Evolutionary conservation across 1,140 invertebrate species (phyloP), one percentile per base, ranked within the genome.

Genomic region (Geopemphigus sp.): DNA sequence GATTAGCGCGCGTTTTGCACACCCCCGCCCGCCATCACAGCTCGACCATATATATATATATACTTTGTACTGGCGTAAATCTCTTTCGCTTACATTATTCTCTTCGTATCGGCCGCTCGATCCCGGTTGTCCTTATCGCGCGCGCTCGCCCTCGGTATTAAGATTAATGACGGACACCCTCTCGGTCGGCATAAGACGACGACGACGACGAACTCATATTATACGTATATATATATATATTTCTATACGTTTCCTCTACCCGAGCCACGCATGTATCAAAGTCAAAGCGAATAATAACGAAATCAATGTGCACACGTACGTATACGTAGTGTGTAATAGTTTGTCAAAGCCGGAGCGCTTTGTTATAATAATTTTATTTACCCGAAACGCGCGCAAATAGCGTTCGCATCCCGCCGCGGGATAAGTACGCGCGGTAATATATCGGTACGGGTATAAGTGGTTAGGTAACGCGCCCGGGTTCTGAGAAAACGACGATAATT

Each of bases 221-320:
- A n/a, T n/a, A n/a, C n/a, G n/a, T n/a, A n/a, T n/a, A n/a, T n/a
- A n/a, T n/a, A n/a, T n/a, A n/a, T n/a, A n/a, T 47, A 2, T 47
- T 6, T 17, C 11, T 8, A 15, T 19, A 12, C 15, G 5, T 24
- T 32, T 1, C 11, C 17, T 14, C 2, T 54, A 19, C 17, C 14
- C 10, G 26, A 54, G 24, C 19, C 10, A 6, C 10, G 63, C n/a
- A 72, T 72, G 68, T 14, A 72, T 72, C 68, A 72, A 72, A 72
- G 68, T 72, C 68, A 72, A 72, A 72, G 68, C n/a, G 50, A 72
- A 54, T 54, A 70, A 53, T 70, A 54, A 54, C 26, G 68, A 72
- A 72, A 72, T 54, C 66, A 53, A 70, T 70, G 66, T 70, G 45
- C 26, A 47, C 45, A 29, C 45, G n/a, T 15, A 53, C 1, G 1